Evolutionary conservation across 2,888 invertebrate species (phyloP), one percentile per base, ranked within the genome.

Genomic region (Caenorhabditis sp.): DNA sequence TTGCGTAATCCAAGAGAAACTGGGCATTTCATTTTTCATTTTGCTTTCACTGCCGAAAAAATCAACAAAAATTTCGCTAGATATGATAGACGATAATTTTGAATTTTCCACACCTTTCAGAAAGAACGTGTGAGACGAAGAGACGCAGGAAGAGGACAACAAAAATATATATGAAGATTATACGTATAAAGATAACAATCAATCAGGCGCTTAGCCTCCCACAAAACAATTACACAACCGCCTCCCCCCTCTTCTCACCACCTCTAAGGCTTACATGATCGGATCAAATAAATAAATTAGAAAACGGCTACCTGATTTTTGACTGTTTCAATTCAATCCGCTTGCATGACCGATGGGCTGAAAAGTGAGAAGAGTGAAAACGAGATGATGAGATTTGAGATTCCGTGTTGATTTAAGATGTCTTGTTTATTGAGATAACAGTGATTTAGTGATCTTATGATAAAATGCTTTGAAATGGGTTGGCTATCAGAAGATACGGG

Each of bases 181-280:
- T 65, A 70, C 71, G 67, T 71, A 79, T 79, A 80, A 80, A 80
- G 80, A 80, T 80, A 80, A 80, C 80, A 80, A 80, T 80, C 80
- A 80, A 80, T 80, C 80, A 80, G 72, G 62, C 65, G 69, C 69
- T 51, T 56, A n/a, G 62, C 69, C 71, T 64, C 69, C 69, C 65
- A 69, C 69, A 65, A 68, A 80, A 80, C 80, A 72, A 72, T 80
- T 72, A 80, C 72, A 72, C 72, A 72, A 80, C 61, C 67, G 40
- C 60, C 32, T 67, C 22, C 51, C 20, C 58, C n/a, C n/a, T n/a
- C n/a, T n/a, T n/a, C n/a, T n/a, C n/a, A n/a, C n/a, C n/a, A n/a
- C n/a, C n/a, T n/a, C 60, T 56, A 70, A 56, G 55, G 55, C 64
- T 70, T 71, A 61, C 60, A 67, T 79, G 71, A 78, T 65, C 79